Evolutionary conservation across 2,113 vertebrate species (phyloP).

Genomic region (Mirounga angustirostris): DNA sequence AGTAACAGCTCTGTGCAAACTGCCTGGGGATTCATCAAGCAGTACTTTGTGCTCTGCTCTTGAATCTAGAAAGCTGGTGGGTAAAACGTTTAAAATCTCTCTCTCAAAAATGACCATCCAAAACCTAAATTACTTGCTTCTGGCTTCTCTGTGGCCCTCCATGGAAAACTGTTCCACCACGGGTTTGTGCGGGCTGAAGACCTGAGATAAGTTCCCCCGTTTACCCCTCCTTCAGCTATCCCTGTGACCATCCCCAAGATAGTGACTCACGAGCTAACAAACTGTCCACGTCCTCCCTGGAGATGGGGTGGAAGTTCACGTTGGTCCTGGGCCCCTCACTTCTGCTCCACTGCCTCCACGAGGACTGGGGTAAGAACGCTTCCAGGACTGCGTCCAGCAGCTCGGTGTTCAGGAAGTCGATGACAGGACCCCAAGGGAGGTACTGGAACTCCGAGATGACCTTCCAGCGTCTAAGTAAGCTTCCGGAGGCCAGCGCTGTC

Average conservation of each 20-base stretch:
- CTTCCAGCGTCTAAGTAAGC: not conserved
- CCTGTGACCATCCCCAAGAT: not conserved
- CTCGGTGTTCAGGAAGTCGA: constrained; percentile 72
- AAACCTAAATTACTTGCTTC: not conserved
- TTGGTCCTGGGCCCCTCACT: not conserved
- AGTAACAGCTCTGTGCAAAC: not conserved
- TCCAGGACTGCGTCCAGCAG: not conserved
- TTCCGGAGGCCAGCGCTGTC: not conserved
- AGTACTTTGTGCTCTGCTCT: not conserved
- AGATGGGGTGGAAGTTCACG: constrained; percentile 67
- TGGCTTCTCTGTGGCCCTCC: not conserved
- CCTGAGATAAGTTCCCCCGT: not conserved
- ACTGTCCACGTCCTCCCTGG: not conserved
- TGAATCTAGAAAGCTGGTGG: not conserved
- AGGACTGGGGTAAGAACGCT: constrained; percentile 34
- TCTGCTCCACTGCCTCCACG: rapidly evolving
- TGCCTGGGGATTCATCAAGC: no score
- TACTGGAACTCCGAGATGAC: constrained; percentile 73
- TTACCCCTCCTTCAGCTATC: not conserved
- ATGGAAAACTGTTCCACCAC: not conserved
- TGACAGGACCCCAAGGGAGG: constrained; percentile 59
- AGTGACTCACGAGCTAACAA: not conserved
- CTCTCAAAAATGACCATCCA: not conserved
- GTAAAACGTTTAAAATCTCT: not conserved
- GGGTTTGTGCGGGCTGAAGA: not conserved